phyloP scores from a whole-genome alignment of 92 coral and sea anemone genomes.

The Porites cylindrica region DNA sequence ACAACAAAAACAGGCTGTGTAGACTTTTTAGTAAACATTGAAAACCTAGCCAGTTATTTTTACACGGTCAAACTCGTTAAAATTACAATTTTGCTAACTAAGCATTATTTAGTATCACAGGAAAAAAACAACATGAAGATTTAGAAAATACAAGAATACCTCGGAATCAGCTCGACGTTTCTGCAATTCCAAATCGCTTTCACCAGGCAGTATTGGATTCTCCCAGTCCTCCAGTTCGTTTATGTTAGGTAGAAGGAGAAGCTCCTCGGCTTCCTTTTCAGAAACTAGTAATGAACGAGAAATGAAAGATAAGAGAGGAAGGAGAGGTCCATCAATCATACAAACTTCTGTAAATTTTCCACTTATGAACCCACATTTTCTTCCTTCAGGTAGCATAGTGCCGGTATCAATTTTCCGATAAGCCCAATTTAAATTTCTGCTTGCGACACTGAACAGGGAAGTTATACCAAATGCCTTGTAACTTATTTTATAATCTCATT shows the following conservation, averaged over 20 bases:
- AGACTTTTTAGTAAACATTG: not conserved
- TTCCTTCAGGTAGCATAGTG: no score
- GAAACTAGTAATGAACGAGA: conserved; percentile 31
- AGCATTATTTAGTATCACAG: no score
- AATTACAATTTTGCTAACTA: not conserved
- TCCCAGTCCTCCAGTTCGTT: conserved; percentile 51
- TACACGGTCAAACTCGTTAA: not conserved
- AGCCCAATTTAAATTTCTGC: no score
- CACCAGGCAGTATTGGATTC: not conserved
- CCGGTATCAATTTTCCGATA: no score
- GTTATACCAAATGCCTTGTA: no score
- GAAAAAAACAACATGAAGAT: not conserved
- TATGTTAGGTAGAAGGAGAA: not conserved
- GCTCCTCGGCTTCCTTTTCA: not conserved
- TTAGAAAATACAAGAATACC: conserved; percentile 10
- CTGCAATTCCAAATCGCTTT: conserved; percentile 8
- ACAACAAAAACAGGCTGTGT: not conserved
- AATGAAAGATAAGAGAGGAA: no score
- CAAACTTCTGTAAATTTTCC: no score
- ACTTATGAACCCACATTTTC: no score
- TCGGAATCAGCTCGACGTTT: not conserved
- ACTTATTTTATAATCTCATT: no score
- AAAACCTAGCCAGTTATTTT: not conserved
- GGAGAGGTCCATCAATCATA: no score
- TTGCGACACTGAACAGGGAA: no score